phyloP scores from a whole-genome alignment of 2,888 invertebrate species.

The Alviniconcha strummeri region DNA sequence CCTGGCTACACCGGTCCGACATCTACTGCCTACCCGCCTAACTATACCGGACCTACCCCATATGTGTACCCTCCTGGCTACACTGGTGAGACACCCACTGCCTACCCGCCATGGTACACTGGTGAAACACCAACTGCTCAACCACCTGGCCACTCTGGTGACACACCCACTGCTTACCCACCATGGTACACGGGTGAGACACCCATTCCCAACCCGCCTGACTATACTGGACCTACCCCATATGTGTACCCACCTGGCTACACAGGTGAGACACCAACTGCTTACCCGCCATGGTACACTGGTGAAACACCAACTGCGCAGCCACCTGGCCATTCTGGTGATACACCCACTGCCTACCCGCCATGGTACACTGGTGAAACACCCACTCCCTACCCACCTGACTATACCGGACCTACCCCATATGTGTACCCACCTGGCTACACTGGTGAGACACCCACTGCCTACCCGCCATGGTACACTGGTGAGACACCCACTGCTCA shows the following conservation, averaged over 20 bases:
- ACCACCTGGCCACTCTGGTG: slow-evolving; percentile 4
- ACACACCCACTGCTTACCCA: slow-evolving; percentile 22
- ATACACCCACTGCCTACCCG: background rate
- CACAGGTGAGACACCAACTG: slow-evolving; percentile 26
- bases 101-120: slow-evolving; percentile 8
- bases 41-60: slow-evolving; percentile 22
- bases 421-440: background rate
- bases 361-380: slow-evolving; percentile 8
- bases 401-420: slow-evolving; percentile 47
- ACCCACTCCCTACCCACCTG: slow-evolving; percentile 31
- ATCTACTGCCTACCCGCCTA: slow-evolving; percentile 22
- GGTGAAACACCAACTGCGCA: slow-evolving; percentile 19
- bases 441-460: slow-evolving; percentile 24
- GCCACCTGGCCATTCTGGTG: slow-evolving; percentile 2
- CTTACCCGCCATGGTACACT: slow-evolving; percentile 16
- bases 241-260: slow-evolving; percentile 21
- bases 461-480: background rate
- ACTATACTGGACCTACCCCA: slow-evolving; percentile 5
- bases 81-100: slow-evolving; percentile 15
- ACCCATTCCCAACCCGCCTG: slow-evolving; percentile 16
- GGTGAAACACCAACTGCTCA: slow-evolving; percentile 23
- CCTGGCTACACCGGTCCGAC: background rate
- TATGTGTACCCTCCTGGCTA: slow-evolving; percentile 4
- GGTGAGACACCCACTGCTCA: slow-evolving; percentile 2
- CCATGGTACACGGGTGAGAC: slow-evolving; percentile 15